Percentiles rank a stretch among this genome's conserved stretches.
Evolutionary conservation across 2,113 vertebrate species (phyloP).

Genomic region (Xiphophorus couchianus): DNA sequence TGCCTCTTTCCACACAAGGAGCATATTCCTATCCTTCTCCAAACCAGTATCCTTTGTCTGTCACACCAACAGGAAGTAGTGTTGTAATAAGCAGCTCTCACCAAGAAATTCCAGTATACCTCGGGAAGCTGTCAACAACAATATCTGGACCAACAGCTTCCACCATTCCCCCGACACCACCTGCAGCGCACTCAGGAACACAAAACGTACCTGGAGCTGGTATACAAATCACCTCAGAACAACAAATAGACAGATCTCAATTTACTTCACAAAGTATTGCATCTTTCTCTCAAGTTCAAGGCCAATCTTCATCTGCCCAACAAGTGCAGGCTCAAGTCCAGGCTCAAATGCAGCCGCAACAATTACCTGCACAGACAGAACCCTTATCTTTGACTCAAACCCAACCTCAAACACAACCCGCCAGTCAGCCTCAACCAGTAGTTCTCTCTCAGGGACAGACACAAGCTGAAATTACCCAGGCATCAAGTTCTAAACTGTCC

Average conservation of each 20-base stretch:
- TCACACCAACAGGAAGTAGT: constrained; percentile 67
- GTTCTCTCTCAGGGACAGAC: constrained; percentile 65
- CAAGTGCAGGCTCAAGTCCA: constrained; percentile 62
- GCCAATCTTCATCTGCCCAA: constrained; percentile 52
- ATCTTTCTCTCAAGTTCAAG: constrained; percentile 57
- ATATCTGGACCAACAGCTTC: constrained; percentile 54
- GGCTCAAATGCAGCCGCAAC: constrained; percentile 70
- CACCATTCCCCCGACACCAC: constrained; percentile 55
- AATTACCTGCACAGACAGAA: constrained; percentile 71
- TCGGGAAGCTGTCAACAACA: constrained; percentile 85
- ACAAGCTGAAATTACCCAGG: constrained; percentile 43
- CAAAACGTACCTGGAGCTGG: constrained; percentile 53
- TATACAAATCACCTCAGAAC: constrained; percentile 65
- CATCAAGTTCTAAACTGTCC: constrained; percentile 56
- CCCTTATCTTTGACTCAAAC: constrained; percentile 76
- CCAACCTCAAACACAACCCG: constrained; percentile 67
- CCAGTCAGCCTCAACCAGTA: constrained; percentile 64
- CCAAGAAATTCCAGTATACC: constrained; percentile 89
- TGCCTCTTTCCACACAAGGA: constrained; percentile 85
- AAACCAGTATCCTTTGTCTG: constrained; percentile 75
- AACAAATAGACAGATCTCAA: constrained; percentile 67
- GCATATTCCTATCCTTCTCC: constrained; percentile 86
- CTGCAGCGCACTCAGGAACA: constrained; percentile 48
- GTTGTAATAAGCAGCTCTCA: constrained; percentile 59
- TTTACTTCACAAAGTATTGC: constrained; percentile 54